These are phyloP conservation scores for Passerina amoena DNA, from an alignment of 2,113 vertebrate species.

Conservation along the genomic window DNA sequence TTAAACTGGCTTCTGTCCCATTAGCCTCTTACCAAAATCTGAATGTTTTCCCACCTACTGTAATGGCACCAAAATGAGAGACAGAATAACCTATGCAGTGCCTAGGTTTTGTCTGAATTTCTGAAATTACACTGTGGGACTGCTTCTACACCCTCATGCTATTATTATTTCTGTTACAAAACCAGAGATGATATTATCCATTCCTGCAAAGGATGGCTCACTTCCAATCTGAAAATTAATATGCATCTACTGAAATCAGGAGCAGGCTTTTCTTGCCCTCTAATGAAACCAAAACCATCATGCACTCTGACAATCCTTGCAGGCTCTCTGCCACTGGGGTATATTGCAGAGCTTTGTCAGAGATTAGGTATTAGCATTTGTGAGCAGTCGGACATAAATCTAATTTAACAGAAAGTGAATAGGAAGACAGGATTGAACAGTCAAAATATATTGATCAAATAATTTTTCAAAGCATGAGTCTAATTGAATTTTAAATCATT, in stretches of 20 bases:
- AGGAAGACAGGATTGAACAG: constrained; percentile 16
- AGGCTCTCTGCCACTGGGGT: background rate
- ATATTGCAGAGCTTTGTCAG: background rate
- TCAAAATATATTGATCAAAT: constrained; percentile 8
- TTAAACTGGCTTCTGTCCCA: background rate
- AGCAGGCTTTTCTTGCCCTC: background rate
- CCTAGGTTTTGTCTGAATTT: background rate
- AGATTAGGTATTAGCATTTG: background rate
- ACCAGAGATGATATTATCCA: background rate
- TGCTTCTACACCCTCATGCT: background rate
- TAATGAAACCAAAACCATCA: background rate
- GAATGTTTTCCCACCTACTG: background rate
- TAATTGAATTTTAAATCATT: constrained; percentile 54
- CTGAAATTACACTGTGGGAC: background rate
- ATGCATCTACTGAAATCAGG: background rate
- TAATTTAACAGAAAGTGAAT: background rate
- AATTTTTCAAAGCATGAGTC: constrained; percentile 9
- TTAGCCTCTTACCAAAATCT: background rate
- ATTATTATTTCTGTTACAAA: background rate
- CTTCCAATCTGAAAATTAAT: background rate
- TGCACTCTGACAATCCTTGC: background rate
- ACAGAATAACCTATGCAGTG: background rate
- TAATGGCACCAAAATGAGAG: background rate
- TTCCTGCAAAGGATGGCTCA: background rate
- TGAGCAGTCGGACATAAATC: constrained; percentile 16